These are phyloP conservation scores for Omphaloscelis lunosa DNA, from an alignment of 2,888 invertebrate species.

Conservation along the genomic window DNA sequence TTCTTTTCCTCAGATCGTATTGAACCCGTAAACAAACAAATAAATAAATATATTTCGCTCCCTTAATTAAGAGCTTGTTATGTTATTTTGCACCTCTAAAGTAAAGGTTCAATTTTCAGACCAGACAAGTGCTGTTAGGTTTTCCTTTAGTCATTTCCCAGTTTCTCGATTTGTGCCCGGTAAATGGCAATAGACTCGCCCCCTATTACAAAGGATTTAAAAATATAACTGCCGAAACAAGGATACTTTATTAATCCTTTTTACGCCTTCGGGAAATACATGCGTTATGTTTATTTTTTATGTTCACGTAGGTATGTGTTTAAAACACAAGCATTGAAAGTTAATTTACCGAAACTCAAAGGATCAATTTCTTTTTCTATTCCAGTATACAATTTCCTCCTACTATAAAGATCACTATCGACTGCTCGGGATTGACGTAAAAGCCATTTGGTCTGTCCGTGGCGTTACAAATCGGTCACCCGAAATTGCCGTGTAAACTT, in stretches of 20 bases:
- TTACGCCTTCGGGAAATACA: neutral
- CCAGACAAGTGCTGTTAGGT: neutral
- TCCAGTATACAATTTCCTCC: constrained; percentile 57
- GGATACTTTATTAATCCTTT: neutral
- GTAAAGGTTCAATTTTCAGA: neutral
- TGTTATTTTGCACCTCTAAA: neutral
- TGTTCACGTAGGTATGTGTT: constrained; percentile 4
- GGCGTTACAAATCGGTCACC: constrained; percentile 43
- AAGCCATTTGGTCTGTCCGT: constrained; percentile 43
- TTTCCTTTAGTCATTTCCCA: neutral
- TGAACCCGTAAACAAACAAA: too few species aligned
- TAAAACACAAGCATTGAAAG: constrained; percentile 21
- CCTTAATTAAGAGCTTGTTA: too few species aligned
- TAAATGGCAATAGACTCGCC: neutral
- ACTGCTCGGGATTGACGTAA: constrained; percentile 50
- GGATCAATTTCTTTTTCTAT: constrained; percentile 55
- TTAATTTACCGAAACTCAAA: constrained; percentile 47
- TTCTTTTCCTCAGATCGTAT: too few species aligned
- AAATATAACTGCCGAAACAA: neutral
- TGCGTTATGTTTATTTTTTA: too few species aligned
- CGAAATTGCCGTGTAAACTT: constrained; percentile 49
- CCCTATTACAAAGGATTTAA: neutral
- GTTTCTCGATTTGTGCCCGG: neutral
- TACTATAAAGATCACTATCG: constrained; percentile 59
- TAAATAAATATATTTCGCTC: neutral